A percentile compares a stretch with the other conserved stretches of the same genome.
Conservation (phyloP, 2,888 invertebrate species). For the Mystacides longicornis region DNA sequence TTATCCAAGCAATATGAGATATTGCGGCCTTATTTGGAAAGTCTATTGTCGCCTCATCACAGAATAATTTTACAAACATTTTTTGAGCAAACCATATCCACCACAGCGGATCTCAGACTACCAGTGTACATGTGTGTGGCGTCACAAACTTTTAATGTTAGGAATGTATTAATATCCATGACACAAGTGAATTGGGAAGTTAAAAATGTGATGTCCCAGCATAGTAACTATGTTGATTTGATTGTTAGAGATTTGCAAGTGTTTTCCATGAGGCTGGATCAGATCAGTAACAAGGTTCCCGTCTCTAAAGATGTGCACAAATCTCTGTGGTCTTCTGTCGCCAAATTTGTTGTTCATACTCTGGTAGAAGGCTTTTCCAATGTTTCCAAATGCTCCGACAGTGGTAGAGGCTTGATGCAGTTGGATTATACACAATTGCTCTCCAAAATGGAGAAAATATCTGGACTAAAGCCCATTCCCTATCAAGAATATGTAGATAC, state of each 20-base stretch:
- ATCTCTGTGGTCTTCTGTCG: conserved; percentile 80
- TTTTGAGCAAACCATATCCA: conserved; percentile 63
- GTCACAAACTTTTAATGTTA: conserved; percentile 69
- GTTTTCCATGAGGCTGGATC: conserved; percentile 70
- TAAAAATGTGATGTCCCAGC: conserved; percentile 90
- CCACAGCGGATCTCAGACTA: conserved; percentile 66
- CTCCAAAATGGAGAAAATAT: conserved; percentile 82
- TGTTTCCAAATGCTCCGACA: conserved; percentile 90
- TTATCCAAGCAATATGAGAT: conserved; percentile 80
- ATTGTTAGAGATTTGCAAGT: conserved; percentile 68
- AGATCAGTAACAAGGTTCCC: conserved; percentile 61
- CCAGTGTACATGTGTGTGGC: conserved; percentile 86
- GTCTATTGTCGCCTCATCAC: conserved; percentile 67
- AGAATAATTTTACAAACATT: conserved; percentile 63
- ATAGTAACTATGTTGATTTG: conserved; percentile 81
- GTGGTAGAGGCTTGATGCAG: conserved; percentile 95
- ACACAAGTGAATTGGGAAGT: conserved; percentile 92
- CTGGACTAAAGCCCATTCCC: conserved; percentile 76
- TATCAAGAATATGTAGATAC: conserved; percentile 86
- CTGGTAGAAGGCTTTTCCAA: conserved; percentile 91
- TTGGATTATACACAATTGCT: conserved; percentile 93
- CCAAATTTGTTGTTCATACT: conserved; percentile 77
- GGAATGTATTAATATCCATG: conserved; percentile 74
- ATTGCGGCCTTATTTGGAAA: conserved; percentile 78
- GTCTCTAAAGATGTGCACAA: conserved; percentile 62